phyloP scores from a whole-genome alignment of 1,140 invertebrate species.

The Cotesia glomerata region DNA sequence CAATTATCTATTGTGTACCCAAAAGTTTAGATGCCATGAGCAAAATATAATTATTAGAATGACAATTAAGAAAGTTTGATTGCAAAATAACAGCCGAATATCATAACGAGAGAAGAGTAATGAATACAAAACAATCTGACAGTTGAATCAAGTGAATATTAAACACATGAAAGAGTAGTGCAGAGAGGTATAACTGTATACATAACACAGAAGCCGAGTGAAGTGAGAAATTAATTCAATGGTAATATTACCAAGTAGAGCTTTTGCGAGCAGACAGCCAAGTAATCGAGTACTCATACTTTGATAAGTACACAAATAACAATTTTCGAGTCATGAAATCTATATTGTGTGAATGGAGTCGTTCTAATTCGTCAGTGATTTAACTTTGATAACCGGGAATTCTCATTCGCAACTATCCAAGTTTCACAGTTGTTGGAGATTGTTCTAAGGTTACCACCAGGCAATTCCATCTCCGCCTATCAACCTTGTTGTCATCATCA shows the following conservation, averaged over 20 bases:
- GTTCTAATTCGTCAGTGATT: conserved; percentile 8
- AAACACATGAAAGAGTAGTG: too few species aligned
- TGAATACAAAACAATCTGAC: too few species aligned
- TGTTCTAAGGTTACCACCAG: conserved; percentile 44
- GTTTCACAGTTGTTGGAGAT: conserved; percentile 34
- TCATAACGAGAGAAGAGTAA: too few species aligned
- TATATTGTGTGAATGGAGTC: not conserved
- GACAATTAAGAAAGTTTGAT: too few species aligned
- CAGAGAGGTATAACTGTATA: too few species aligned
- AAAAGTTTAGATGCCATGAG: too few species aligned
- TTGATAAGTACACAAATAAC: too few species aligned
- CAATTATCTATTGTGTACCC: not conserved
- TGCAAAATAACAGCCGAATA: too few species aligned
- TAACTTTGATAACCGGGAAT: conserved; percentile 4
- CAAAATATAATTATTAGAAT: too few species aligned
- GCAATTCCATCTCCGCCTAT: conserved; percentile 44
- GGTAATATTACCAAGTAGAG: not conserved
- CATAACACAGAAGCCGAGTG: too few species aligned
- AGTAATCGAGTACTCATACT: not conserved
- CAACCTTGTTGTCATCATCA: conserved; percentile 8
- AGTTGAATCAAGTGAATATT: too few species aligned
- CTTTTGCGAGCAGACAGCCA: not conserved
- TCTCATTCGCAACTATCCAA: conserved; percentile 40
- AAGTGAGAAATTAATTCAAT: too few species aligned
- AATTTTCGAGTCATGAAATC: not conserved